Conservation (phyloP, 2,888 invertebrate species). For the Torymus tubicola region DNA sequence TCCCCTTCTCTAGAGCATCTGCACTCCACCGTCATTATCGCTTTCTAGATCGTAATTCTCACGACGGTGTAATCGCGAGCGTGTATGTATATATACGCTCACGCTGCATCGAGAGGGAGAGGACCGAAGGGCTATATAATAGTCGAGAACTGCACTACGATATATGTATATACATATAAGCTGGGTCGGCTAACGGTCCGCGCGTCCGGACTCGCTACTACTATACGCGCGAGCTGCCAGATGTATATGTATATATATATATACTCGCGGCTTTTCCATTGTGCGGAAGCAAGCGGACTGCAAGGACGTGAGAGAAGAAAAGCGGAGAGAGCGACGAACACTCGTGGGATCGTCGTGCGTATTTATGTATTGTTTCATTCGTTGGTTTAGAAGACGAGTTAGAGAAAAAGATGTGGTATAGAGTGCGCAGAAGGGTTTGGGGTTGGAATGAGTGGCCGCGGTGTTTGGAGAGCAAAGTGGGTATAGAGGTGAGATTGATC, state of each 20-base stretch:
- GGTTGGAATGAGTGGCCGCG: no score
- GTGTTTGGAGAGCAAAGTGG: no score
- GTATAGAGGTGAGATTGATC: no score
- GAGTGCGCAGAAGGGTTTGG: no score
- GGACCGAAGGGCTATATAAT: constrained; percentile 17
- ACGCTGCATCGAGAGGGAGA: constrained; percentile 35
- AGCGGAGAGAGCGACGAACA: neutral
- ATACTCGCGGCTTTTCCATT: neutral
- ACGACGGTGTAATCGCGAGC: neutral
- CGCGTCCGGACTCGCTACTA: constrained; percentile 23
- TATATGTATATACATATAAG: no score
- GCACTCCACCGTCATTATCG: constrained; percentile 25
- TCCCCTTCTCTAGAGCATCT: no score
- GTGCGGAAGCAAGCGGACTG: neutral
- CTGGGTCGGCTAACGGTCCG: constrained; percentile 51
- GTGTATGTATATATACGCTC: constrained; percentile 8
- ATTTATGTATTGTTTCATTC: no score
- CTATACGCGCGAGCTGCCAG: neutral
- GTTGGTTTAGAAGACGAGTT: no score
- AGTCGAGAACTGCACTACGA: no score
- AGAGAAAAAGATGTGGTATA: no score
- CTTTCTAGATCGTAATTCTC: constrained; percentile 48
- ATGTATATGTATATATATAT: constrained; percentile 1
- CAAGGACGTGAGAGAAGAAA: constrained; percentile 24
- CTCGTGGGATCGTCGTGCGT: constrained; percentile 15